phyloP scores from a whole-genome alignment of 2,888 invertebrate species.

The Thymelicus lineola region DNA sequence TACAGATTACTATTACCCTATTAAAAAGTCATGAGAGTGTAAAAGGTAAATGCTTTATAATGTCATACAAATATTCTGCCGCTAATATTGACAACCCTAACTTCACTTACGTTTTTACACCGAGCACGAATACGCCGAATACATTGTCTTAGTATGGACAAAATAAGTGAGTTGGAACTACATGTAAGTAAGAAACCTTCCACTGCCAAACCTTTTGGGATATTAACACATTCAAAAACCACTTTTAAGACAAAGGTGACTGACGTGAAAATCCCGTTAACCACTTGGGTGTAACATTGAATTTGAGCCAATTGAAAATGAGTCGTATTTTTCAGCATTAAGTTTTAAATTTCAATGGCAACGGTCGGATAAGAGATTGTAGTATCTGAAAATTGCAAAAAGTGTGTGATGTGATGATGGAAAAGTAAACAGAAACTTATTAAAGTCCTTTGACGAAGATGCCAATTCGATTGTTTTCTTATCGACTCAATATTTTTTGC shows the following conservation, averaged over 20 bases:
- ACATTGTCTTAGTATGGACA: constrained; percentile 78
- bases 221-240: constrained; percentile 30
- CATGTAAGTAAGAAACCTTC: constrained; percentile 66
- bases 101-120: constrained; percentile 62
- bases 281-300: constrained; percentile 6
- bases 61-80: too few relatives aligned
- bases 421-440: constrained; percentile 77
- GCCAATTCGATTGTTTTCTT: constrained; percentile 67
- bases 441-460: constrained; percentile 73
- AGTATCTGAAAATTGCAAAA: constrained; percentile 55
- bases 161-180: constrained; percentile 77
- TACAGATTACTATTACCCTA: too few relatives aligned
- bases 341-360: constrained; percentile 44
- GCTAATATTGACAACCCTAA: constrained; percentile 54
- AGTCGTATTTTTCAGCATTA: constrained; percentile 12
- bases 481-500: constrained; percentile 51
- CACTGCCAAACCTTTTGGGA: constrained; percentile 46
- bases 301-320: fast-evolving
- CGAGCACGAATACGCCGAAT: constrained; percentile 71
- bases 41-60: not conserved
- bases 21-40: not conserved
- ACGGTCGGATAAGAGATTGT: constrained; percentile 30
- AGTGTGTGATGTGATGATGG: constrained; percentile 70
- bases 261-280: constrained; percentile 37
- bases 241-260: constrained; percentile 26